Evolutionary conservation across 1,140 invertebrate genomes (phyloP), one percentile per base, ranked within the genome.

Genomic region (Drosophila varians): DNA sequence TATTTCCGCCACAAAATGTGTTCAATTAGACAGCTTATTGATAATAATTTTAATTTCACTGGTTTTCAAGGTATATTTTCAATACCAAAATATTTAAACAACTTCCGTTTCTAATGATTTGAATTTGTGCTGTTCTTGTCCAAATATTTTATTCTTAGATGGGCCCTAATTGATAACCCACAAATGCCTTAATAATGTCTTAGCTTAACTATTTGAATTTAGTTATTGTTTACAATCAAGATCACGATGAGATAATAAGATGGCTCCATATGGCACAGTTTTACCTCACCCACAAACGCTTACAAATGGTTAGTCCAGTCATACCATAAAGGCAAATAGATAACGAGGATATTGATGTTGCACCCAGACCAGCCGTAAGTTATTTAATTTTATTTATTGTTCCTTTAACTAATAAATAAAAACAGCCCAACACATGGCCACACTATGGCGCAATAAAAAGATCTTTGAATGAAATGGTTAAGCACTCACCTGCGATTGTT

Each of bases 401-500:
- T 4, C 21, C 21, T 21, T 21, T 21, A 2, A 21, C 2, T 21
- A 21, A 26, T 12, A 52, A 8, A 9, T 11, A 31, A 31, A 31
- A 31, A 31, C 28, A 11, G 6, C 4, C 12, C 4, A 1, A 19
- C 4, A n/a, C 2, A 45, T 23, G 51, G 65, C 25, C 51, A 69
- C 64, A 69, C 51, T 69, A 6, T 9, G n/a, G 42, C 43, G 26
- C 61, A 16, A 68, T 68, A 53, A 53, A 43, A 16, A 48, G 31
- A 38, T 47, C 55, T 43, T 66, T 65, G 18, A 49, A 38, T 6
- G 4, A 16, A 16, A 16, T 8, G 4, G n/a, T 43, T 12, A 18
- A 7, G 21, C 4, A 42, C 83, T 69, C 93, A 96, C 96, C 96
- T 95, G 93, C 96, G 93, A 89, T 96, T 96, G 56, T 95, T 93